A percentile compares a stretch with the other conserved stretches of the same genome.
Evolutionary conservation across 2,888 invertebrate genomes (phyloP).

Genomic region (Anticlea derivata): DNA sequence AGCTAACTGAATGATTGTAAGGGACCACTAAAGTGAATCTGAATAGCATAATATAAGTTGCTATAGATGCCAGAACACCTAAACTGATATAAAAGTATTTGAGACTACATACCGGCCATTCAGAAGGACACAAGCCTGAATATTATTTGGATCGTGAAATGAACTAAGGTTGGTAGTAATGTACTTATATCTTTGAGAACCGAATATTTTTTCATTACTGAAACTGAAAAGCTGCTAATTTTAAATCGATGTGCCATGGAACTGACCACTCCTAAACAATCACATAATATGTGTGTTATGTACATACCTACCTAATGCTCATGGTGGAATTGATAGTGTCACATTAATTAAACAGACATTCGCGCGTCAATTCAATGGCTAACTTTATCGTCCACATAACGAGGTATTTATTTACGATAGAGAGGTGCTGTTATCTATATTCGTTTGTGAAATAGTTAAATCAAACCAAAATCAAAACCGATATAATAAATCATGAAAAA

Average conservation of each 20-base stretch:
- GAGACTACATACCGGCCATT: no score
- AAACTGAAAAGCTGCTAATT: slow-evolving; percentile 17
- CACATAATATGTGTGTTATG: not conserved
- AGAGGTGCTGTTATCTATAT: slow-evolving; percentile 7
- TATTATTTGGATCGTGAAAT: not conserved
- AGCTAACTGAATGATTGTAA: no score
- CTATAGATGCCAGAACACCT: no score
- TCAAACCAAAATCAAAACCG: not conserved
- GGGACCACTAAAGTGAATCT: no score
- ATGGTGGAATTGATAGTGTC: not conserved
- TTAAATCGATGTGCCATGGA: slow-evolving; percentile 17
- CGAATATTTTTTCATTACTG: slow-evolving; percentile 20
- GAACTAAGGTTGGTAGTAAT: no score
- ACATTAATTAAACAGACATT: slow-evolving; percentile 2
- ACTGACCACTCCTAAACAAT: slow-evolving; percentile 12
- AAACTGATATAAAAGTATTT: no score
- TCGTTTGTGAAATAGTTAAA: not conserved
- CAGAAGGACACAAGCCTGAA: slow-evolving; percentile 1
- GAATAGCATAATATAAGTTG: no score
- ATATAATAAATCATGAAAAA: slow-evolving; percentile 3
- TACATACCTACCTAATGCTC: not conserved
- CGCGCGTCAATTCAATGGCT: slow-evolving; percentile 8
- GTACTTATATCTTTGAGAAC: not conserved
- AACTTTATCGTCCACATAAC: slow-evolving; percentile 1
- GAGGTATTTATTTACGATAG: slow-evolving; percentile 1